Percentiles rank a stretch among this genome's conserved stretches.
These are phyloP conservation scores for Sarcoramphus papa DNA, from an alignment of 2,797 vertebrate species.

Conservation along the genomic window DNA sequence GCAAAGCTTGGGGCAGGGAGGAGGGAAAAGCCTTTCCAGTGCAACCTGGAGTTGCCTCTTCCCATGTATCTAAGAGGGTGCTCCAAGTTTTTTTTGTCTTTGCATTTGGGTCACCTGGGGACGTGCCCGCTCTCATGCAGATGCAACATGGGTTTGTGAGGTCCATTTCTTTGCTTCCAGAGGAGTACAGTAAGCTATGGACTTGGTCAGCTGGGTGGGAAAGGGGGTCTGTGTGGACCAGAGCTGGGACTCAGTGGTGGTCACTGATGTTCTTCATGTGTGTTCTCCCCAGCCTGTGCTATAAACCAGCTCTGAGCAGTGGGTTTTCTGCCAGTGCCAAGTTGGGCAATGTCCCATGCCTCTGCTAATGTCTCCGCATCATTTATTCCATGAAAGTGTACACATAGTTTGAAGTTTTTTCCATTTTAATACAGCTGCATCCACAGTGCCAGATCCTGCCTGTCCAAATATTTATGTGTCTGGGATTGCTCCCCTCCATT, in stretches of 20 bases:
- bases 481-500: background rate
- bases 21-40: background rate
- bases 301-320: background rate
- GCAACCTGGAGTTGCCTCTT: background rate
- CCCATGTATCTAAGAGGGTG: background rate
- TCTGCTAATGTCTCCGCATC: background rate
- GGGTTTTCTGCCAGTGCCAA: background rate
- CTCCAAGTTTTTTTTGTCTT: background rate
- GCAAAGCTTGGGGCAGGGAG: background rate
- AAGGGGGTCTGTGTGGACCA: background rate
- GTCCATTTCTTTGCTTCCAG: background rate
- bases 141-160: background rate
- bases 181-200: background rate
- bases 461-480: conserved; percentile 1
- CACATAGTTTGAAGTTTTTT: background rate
- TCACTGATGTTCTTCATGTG: background rate
- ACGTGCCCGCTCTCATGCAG: rapidly evolving
- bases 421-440: background rate
- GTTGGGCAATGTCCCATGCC: background rate
- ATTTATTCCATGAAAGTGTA: background rate
- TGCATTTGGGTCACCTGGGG: background rate
- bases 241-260: background rate
- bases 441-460: background rate
- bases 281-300: background rate
- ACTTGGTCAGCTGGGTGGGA: background rate